Evolutionary conservation across 2,797 vertebrate species (phyloP), one percentile per base, ranked within the genome.

Genomic region (Taeniopygia guttata): DNA sequence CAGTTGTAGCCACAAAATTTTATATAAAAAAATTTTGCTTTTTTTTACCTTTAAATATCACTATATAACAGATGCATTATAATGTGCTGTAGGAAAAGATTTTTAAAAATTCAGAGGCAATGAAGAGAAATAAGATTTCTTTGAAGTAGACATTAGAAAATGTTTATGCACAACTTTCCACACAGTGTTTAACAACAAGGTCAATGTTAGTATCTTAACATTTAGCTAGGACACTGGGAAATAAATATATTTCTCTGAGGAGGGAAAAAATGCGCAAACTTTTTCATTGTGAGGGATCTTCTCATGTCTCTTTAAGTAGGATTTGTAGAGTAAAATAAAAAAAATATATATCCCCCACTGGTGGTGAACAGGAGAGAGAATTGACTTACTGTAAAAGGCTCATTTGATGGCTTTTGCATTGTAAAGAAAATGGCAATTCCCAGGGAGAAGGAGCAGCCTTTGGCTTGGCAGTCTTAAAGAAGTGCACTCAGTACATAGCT

Each of bases 391-490:
- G 56, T 90, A 77, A 93, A 92, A 95, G 34, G 34, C 51, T 93
- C 42, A 84, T 84, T 93, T 94, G 96, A 90, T 62, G 79, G n/a
- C 21, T 92, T 92, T 89, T 92, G 69, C 73, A 80, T 93, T 94
- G 76, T 90, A 94, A 93, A 91, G 63, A 90, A 87, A 56, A 93
- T 30, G 58, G 60, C 45, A 95, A 90, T 95, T 91, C 84, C 89
- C 85, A 93, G 42, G 76, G 56, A 95, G 85, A 93, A 94, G 42
- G 15, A 89, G 85, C 79, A 89, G 83, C 58, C 84, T 91, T 93
- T 88, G 85, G 56, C 75, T 94, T 95, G 83, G 84, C 78, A 92
- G 75, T 49, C 40, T 92, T 92, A 88, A 95, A 94, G 85, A 95
- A 96, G 84, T 95, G 59, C 66, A 76, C 43, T 78, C 51, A 89